These are phyloP conservation scores for Boloria selene DNA, from an alignment of 2,888 invertebrate genomes.

Conservation along the genomic window DNA sequence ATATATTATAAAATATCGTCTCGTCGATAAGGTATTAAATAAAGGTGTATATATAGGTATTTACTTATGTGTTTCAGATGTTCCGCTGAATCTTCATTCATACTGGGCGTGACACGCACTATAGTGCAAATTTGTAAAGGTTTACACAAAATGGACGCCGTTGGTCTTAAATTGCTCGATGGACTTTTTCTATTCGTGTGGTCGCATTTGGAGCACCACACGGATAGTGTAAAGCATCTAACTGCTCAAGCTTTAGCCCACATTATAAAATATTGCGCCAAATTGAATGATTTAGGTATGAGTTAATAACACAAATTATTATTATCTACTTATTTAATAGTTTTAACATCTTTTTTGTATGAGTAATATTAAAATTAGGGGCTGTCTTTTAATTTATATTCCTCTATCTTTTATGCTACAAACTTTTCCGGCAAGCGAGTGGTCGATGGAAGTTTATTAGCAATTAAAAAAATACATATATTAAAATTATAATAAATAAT, in stretches of 20 bases:
- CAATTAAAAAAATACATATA: too few relatives aligned
- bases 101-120: constrained; percentile 57
- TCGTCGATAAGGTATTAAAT: too few relatives aligned
- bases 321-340: neutral
- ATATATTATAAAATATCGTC: too few relatives aligned
- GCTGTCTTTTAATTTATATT: too few relatives aligned
- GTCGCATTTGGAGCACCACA: constrained; percentile 84
- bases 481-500: too few relatives aligned
- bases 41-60: too few relatives aligned
- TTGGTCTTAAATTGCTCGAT: constrained; percentile 46
- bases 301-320: neutral
- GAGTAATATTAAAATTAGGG: too few relatives aligned
- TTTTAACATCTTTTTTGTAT: neutral
- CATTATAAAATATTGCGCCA: constrained; percentile 55
- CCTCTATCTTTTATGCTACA: too few relatives aligned
- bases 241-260: constrained; percentile 71
- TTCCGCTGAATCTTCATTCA: constrained; percentile 60
- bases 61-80: constrained; percentile 47
- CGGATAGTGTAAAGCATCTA: constrained; percentile 85
- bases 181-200: constrained; percentile 70
- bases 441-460: too few relatives aligned
- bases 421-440: too few relatives aligned
- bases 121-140: constrained; percentile 53
- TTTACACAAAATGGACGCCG: constrained; percentile 37
- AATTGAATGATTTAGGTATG: constrained; percentile 57